Evolutionary conservation across 2,888 invertebrate genomes (phyloP).

Genomic region (Schrankia costaestrigalis): DNA sequence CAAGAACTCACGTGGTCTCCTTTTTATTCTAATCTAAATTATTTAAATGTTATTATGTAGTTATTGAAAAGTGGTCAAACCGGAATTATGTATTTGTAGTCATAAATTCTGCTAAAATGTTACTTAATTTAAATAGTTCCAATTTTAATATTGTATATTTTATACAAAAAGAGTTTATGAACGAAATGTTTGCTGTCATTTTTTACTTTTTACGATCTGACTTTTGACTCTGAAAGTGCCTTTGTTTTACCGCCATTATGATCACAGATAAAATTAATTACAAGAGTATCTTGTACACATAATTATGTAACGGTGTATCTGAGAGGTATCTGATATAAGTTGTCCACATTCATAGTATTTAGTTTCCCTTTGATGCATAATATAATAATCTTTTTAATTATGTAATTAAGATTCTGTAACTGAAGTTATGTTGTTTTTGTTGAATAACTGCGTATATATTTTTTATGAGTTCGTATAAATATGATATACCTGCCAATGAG

Average conservation of each 20-base stretch:
- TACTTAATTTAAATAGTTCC: too few species aligned
- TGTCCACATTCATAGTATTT: conserved; percentile 10
- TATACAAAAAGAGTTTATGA: not conserved
- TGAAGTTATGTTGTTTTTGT: too few species aligned
- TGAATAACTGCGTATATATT: too few species aligned
- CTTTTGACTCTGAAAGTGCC: conserved; percentile 49
- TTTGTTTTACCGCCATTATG: conserved; percentile 41
- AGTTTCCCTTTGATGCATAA: conserved; percentile 7
- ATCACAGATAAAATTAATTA: conserved; percentile 41
- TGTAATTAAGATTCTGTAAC: conserved; percentile 3
- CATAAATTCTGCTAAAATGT: too few species aligned
- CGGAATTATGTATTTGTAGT: too few species aligned
- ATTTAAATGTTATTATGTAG: too few species aligned
- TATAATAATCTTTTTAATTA: conserved; percentile 7
- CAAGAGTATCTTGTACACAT: conserved; percentile 17
- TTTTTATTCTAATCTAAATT: too few species aligned
- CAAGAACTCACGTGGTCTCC: too few species aligned
- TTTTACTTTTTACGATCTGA: conserved; percentile 56
- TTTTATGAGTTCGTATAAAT: too few species aligned
- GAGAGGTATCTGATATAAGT: conserved; percentile 13
- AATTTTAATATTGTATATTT: too few species aligned
- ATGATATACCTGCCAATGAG: not conserved
- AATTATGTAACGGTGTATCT: conserved; percentile 17
- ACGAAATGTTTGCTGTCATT: conserved; percentile 32
- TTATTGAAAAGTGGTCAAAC: too few species aligned